These are phyloP conservation scores for Acleris laterana DNA, from an alignment of 2,888 invertebrate genomes.

Conservation along the genomic window DNA sequence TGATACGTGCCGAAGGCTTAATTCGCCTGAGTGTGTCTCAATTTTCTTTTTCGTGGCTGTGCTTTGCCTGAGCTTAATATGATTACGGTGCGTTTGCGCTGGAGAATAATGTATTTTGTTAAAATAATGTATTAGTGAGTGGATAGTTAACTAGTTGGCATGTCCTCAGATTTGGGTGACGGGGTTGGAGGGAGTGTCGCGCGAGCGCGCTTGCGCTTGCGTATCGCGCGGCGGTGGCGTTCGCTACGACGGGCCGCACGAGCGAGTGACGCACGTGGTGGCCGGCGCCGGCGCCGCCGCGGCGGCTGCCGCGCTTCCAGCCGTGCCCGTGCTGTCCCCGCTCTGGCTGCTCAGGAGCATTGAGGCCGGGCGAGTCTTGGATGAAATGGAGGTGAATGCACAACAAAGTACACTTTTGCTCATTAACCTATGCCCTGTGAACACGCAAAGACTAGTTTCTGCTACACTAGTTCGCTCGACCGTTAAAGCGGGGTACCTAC, in stretches of 20 bases:
- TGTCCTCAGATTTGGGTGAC: slow-evolving; percentile 67
- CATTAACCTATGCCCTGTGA: too few relatives aligned
- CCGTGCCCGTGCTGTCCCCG: slow-evolving; percentile 86
- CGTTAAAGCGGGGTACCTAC: too few relatives aligned
- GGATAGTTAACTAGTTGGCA: background rate
- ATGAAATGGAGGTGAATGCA: slow-evolving; percentile 59
- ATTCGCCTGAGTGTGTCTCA: too few relatives aligned
- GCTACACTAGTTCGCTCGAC: too few relatives aligned
- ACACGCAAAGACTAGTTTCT: too few relatives aligned
- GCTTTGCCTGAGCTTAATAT: too few relatives aligned
- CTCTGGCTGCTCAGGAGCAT: slow-evolving; percentile 92
- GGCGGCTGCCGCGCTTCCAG: slow-evolving; percentile 51
- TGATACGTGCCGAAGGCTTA: too few relatives aligned
- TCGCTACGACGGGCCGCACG: slow-evolving; percentile 89
- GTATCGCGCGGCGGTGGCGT: slow-evolving; percentile 90
- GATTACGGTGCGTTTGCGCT: too few relatives aligned
- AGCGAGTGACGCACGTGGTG: slow-evolving; percentile 91
- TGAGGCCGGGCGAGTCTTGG: slow-evolving; percentile 63
- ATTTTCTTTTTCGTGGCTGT: too few relatives aligned
- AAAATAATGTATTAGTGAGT: background rate
- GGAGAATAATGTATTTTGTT: too few relatives aligned
- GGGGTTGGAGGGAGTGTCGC: slow-evolving; percentile 62
- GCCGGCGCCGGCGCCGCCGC: slow-evolving; percentile 76
- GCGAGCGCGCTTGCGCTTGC: slow-evolving; percentile 67
- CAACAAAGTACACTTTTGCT: background rate